These are phyloP conservation scores for Cerastoderma edule DNA, from an alignment of 2,888 invertebrate species.

Conservation along the genomic window DNA sequence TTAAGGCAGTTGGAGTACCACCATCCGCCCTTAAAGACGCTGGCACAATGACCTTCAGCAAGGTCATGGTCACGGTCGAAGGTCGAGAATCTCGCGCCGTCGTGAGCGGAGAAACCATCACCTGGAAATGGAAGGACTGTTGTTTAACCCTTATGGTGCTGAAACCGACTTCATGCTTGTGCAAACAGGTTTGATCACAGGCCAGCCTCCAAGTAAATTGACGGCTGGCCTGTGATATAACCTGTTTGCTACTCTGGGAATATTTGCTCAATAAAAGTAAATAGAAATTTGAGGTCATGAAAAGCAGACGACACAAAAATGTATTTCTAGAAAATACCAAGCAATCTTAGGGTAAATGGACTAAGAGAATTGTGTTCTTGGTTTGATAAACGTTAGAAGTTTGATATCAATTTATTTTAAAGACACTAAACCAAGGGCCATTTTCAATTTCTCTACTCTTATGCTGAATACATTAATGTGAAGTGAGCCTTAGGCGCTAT, in stretches of 20 bases:
- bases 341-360: no score
- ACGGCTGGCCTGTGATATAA: neutral
- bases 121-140: constrained; percentile 28
- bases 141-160: neutral
- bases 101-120: constrained; percentile 52
- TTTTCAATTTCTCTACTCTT: no score
- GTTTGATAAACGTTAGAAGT: no score
- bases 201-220: neutral
- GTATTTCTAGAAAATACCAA: no score
- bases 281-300: neutral
- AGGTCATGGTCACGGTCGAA: constrained; percentile 56
- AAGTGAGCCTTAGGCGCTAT: no score
- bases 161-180: no score
- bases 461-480: no score
- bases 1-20: constrained; percentile 60
- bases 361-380: no score
- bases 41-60: constrained; percentile 49
- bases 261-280: neutral
- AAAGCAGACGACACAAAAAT: neutral
- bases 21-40: constrained; percentile 57
- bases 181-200: no score
- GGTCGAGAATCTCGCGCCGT: constrained; percentile 55
- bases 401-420: no score
- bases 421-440: no score
- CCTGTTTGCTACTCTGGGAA: neutral